These are phyloP conservation scores for Drosophila villosipedis DNA, from an alignment of 2,888 invertebrate genomes.

Conservation along the genomic window DNA sequence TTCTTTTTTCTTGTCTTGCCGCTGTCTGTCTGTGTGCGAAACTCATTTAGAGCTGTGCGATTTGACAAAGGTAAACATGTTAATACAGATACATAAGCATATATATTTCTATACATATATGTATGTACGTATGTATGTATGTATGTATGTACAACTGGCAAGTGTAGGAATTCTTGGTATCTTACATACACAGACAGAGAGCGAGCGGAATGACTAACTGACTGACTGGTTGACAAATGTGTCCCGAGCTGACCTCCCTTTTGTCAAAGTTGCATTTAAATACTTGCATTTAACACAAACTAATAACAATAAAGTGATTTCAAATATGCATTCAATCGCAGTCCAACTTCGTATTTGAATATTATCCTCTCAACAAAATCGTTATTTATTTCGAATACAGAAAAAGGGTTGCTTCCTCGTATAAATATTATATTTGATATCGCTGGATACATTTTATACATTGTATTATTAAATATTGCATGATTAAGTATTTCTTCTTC, in stretches of 20 bases:
- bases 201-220: not conserved
- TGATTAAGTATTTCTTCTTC: too few species aligned
- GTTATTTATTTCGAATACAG: too few species aligned
- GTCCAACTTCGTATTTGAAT: not conserved
- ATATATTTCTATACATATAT: not conserved
- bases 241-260: too few species aligned
- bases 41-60: constrained; percentile 47
- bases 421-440: not conserved
- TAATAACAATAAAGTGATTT: too few species aligned
- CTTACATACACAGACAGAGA: constrained; percentile 28
- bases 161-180: constrained; percentile 30
- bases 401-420: not conserved
- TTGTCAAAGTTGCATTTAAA: too few species aligned
- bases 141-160: not conserved
- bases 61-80: constrained; percentile 54
- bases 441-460: not conserved
- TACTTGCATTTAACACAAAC: too few species aligned
- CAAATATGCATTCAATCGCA: too few species aligned
- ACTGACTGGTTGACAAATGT: too few species aligned
- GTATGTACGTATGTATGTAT: not conserved
- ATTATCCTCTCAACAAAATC: not conserved
- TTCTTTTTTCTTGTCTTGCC: not conserved
- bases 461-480: not conserved
- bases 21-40: constrained; percentile 8
- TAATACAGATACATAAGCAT: constrained; percentile 10